Evolutionary conservation across 92 coral and sea anemone genomes (phyloP).

Genomic region (Parazoanthus atlanticus): DNA sequence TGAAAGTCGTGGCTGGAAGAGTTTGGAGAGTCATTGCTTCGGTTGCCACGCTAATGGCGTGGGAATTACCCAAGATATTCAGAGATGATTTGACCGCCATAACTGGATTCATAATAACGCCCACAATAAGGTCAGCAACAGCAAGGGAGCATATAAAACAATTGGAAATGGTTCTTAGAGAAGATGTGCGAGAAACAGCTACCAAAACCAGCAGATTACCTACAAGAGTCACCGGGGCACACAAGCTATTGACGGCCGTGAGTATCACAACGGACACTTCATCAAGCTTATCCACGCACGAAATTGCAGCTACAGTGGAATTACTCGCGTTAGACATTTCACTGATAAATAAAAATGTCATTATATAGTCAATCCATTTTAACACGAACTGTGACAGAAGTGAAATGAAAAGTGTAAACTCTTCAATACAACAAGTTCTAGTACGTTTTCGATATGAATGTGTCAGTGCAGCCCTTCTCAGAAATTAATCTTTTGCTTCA

Average conservation of each 20-base stretch:
- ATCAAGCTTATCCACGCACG: neutral
- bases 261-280: slow-evolving; percentile 2
- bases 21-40: slow-evolving; percentile 32
- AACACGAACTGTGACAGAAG: no score
- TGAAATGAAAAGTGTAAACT: no score
- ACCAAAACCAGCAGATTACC: slow-evolving; percentile 27
- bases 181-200: slow-evolving; percentile 25
- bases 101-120: slow-evolving; percentile 45
- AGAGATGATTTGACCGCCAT: slow-evolving; percentile 13
- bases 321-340: neutral
- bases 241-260: slow-evolving; percentile 26
- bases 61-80: slow-evolving; percentile 26
- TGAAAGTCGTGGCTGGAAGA: slow-evolving; percentile 43
- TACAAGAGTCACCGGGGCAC: slow-evolving; percentile 2
- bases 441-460: no score
- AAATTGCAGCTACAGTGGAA: neutral
- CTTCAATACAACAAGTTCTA: no score
- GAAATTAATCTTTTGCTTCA: no score
- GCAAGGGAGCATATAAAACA: slow-evolving; percentile 47
- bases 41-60: slow-evolving; percentile 8
- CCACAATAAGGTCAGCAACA: slow-evolving; percentile 37
- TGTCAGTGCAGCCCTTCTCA: no score
- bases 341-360: neutral
- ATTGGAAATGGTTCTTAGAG: slow-evolving; percentile 42
- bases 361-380: no score